A percentile compares a stretch with the other conserved stretches of the same genome.
Evolutionary conservation across 2,888 invertebrate genomes (phyloP).

Genomic region (Aquatica leii): DNA sequence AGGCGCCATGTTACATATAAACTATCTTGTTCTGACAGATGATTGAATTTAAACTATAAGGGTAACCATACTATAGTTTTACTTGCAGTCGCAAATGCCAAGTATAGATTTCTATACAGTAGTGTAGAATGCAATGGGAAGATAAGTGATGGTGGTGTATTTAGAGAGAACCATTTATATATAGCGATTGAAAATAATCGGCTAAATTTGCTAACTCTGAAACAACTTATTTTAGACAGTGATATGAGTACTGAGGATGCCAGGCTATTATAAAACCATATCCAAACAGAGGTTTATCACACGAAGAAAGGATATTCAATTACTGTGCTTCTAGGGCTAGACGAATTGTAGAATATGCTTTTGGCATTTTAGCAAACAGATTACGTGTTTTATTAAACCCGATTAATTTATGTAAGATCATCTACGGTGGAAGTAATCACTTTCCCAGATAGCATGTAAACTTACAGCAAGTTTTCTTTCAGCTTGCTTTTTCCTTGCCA

Average conservation of each 20-base stretch:
- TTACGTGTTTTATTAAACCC: too few relatives aligned
- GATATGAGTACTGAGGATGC: not conserved
- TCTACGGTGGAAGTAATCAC: not conserved
- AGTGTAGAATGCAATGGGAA: conserved; percentile 45
- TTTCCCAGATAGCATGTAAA: too few relatives aligned
- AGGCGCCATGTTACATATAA: conserved; percentile 41
- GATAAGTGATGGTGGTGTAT: conserved; percentile 44
- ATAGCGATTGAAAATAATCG: not conserved
- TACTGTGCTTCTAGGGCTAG: not conserved
- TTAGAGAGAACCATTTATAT: conserved; percentile 19
- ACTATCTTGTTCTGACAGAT: conserved; percentile 40
- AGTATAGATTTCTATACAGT: conserved; percentile 45
- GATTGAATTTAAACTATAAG: conserved; percentile 46
- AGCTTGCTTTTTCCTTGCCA: too few relatives aligned
- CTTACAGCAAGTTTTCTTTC: too few relatives aligned
- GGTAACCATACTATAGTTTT: conserved; percentile 44
- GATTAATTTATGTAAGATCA: too few relatives aligned
- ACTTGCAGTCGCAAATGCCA: conserved; percentile 43
- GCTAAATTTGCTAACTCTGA: too few relatives aligned
- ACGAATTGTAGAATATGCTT: not conserved
- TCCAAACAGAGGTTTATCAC: not conserved
- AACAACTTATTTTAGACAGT: not conserved
- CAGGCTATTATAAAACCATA: not conserved
- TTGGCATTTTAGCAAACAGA: too few relatives aligned
- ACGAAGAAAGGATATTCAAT: not conserved